Conservation (phyloP, 1,140 invertebrate genomes). For the Diachasma alloeum region DNA sequence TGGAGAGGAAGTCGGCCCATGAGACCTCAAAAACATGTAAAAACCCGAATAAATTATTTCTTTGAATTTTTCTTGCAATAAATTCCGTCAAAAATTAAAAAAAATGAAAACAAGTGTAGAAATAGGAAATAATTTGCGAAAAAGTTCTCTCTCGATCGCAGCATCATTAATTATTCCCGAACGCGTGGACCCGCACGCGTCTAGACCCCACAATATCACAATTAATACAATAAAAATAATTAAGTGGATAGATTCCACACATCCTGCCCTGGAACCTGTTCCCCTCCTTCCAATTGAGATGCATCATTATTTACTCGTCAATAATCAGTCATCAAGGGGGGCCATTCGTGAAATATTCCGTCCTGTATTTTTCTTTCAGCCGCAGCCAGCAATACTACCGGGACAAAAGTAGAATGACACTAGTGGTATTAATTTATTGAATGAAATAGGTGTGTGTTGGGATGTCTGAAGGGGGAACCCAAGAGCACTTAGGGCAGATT, state of each 20-base stretch:
- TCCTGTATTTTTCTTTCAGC: not conserved
- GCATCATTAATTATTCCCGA: too few species aligned
- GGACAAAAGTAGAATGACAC: constrained; percentile 61
- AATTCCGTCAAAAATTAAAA: too few species aligned
- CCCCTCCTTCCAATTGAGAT: not conserved
- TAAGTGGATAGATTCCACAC: not conserved
- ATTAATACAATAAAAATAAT: not conserved
- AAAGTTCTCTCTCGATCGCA: too few species aligned
- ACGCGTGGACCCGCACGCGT: not conserved
- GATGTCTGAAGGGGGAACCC: constrained; percentile 50
- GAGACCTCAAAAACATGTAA: too few species aligned
- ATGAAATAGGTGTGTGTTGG: constrained; percentile 58
- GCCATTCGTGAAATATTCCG: not conserved
- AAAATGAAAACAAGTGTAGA: too few species aligned
- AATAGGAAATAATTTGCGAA: too few species aligned
- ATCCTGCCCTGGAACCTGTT: not conserved
- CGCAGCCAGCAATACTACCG: not conserved
- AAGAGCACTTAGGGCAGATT: constrained; percentile 45
- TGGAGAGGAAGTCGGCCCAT: too few species aligned
- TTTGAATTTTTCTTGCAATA: too few species aligned
- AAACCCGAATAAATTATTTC: too few species aligned
- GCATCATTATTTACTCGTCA: not conserved
- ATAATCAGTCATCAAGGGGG: not conserved
- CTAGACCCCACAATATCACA: not conserved
- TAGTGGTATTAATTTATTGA: constrained; percentile 62